Evolutionary conservation across 2,888 invertebrate genomes (phyloP).

Genomic region (Syrphus vitripennis): DNA sequence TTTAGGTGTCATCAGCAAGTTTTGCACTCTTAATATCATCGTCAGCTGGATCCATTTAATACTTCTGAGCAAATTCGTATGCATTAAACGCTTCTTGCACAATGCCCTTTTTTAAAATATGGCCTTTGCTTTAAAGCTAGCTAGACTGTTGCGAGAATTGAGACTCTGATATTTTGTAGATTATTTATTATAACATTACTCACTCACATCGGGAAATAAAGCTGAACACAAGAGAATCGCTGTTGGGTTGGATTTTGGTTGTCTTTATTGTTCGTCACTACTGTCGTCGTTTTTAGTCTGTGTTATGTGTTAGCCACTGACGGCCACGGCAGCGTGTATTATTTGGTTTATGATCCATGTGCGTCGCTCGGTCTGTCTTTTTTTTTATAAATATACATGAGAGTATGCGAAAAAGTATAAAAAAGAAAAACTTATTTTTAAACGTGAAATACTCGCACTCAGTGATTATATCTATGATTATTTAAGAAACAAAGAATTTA

Average conservation of each 20-base stretch:
- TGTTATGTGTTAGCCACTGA: constrained; percentile 6
- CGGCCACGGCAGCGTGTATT: constrained; percentile 1
- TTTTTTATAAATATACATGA: neutral
- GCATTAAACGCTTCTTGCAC: constrained; percentile 11
- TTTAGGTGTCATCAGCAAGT: neutral
- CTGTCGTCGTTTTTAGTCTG: neutral
- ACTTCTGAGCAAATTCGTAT: neutral
- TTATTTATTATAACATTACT: neutral
- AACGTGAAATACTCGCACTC: neutral
- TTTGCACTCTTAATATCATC: neutral
- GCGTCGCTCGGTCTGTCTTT: neutral
- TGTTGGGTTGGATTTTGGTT: neutral
- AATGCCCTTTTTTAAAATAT: constrained; percentile 2
- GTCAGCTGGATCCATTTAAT: constrained; percentile 1
- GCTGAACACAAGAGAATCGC: neutral
- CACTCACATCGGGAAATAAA: constrained; percentile 15
- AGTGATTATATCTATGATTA: constrained; percentile 12
- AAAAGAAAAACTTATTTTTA: constrained; percentile 17
- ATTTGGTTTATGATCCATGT: neutral
- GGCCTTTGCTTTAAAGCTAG: neutral
- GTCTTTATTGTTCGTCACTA: constrained; percentile 6
- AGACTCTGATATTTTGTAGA: neutral
- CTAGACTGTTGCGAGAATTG: neutral
- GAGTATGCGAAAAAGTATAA: neutral
- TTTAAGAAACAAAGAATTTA: neutral